Conservation (phyloP, 2,888 invertebrate species). For the Spicauda simplicius region DNA sequence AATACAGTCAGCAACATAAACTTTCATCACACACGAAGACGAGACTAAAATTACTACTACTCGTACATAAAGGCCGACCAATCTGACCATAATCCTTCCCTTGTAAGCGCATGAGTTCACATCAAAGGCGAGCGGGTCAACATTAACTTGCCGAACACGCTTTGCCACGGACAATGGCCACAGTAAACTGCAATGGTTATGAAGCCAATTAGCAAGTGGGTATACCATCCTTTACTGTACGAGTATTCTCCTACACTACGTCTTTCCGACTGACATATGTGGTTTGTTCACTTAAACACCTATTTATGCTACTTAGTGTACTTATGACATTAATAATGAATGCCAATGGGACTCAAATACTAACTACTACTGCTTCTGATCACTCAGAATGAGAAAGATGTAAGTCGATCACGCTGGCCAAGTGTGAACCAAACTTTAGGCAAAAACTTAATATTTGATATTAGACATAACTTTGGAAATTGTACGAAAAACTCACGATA, state of each 20-base stretch:
- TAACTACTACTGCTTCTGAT: too few relatives aligned
- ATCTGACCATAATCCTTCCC: conserved; percentile 22
- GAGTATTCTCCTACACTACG: background rate
- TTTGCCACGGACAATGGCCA: conserved; percentile 9
- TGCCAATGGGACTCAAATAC: too few relatives aligned
- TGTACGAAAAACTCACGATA: too few relatives aligned
- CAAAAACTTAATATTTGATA: too few relatives aligned
- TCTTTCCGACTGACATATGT: background rate
- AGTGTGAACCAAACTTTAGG: too few relatives aligned
- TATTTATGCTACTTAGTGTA: too few relatives aligned
- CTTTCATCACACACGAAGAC: conserved; percentile 1
- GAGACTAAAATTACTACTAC: background rate
- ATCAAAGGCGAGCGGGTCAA: conserved; percentile 32
- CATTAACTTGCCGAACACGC: conserved; percentile 31
- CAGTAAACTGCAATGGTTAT: conserved; percentile 23
- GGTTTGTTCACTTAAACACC: background rate
- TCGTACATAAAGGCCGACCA: conserved; percentile 15
- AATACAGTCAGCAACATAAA: conserved; percentile 3
- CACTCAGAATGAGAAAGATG: too few relatives aligned
- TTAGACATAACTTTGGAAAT: too few relatives aligned
- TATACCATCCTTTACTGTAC: background rate
- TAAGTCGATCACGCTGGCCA: too few relatives aligned
- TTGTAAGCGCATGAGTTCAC: conserved; percentile 32
- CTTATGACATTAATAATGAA: too few relatives aligned
- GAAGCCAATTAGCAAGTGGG: conserved; percentile 25